Base-by-base conservation (phyloP, 2,888 invertebrate genomes). In the Microdon myrmicae region DNA sequence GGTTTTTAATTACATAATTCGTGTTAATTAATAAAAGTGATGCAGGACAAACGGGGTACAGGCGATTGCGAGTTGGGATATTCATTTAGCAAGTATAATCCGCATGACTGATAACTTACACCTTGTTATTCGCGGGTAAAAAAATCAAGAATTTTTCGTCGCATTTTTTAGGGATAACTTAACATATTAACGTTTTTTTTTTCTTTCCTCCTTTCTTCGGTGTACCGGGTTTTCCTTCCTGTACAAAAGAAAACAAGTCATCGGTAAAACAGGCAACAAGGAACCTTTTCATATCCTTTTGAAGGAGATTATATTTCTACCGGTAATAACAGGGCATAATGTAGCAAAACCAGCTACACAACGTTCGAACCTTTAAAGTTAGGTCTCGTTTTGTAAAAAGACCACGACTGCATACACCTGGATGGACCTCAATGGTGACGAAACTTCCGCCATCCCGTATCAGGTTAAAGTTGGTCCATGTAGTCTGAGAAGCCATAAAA, bases 21-120 rank as follows among this genome's bases (percentile, higher is more conserved):
- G 37, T 58, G 64, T 53, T 64, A 64, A 64, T 64, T 64, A 64
- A 64, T 58, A 58, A 58, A 51, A 47, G 31, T 25, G 43, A 59
- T 38, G 34, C 20, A 12, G 10, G n/a, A n/a, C n/a, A n/a, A n/a
- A n/a, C n/a, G n/a, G n/a, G n/a, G n/a, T n/a, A n/a, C n/a, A n/a
- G n/a, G n/a, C n/a, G n/a, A n/a, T n/a, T n/a, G n/a, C n/a, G n/a
- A n/a, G n/a, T n/a, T n/a, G n/a, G n/a, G n/a, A n/a, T n/a, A n/a
- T n/a, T n/a, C n/a, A n/a, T n/a, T n/a, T n/a, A n/a, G n/a, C n/a
- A n/a, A n/a, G n/a, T n/a, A n/a, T n/a, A n/a, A n/a, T n/a, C n/a
- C n/a, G n/a, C n/a, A n/a, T n/a, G n/a, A n/a, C n/a, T n/a, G n/a
- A n/a, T n/a, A n/a, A n/a, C n/a, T n/a, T n/a, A n/a, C n/a, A n/a